phyloP scores from a whole-genome alignment of 1,140 invertebrate species.

The Drosophila parvula region DNA sequence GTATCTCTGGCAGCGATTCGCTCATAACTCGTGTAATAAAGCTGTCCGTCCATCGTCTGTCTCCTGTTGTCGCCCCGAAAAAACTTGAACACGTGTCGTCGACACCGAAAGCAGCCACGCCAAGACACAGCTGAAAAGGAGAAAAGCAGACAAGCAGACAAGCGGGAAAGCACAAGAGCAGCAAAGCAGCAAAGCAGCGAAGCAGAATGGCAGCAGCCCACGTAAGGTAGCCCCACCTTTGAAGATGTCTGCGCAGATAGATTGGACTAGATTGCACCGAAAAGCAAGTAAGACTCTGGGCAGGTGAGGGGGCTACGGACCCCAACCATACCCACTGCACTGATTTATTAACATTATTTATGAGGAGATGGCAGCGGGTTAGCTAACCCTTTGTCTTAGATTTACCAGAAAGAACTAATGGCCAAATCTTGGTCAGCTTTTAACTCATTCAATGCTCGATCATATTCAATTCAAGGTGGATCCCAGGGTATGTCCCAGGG shows the following conservation, averaged over 20 bases:
- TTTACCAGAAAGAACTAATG: no score
- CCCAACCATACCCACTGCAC: not conserved
- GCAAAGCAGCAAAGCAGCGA: not conserved
- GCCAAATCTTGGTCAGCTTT: no score
- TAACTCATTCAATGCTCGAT: no score
- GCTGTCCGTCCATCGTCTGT: conserved; percentile 43
- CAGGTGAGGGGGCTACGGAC: not conserved
- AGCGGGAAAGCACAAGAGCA: conserved; percentile 49
- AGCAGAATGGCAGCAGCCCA: conserved; percentile 38
- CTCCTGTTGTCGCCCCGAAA: conserved; percentile 23
- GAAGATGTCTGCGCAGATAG: conserved; percentile 50
- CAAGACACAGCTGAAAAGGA: conserved; percentile 26
- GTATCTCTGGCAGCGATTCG: conserved; percentile 33
- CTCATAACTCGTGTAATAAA: conserved; percentile 52
- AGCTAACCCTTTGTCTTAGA: no score
- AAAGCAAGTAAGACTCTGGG: not conserved
- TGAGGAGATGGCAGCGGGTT: no score
- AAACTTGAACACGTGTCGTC: conserved; percentile 73
- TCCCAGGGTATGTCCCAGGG: not conserved
- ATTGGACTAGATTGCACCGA: conserved; percentile 45
- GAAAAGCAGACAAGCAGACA: conserved; percentile 32
- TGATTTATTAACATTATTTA: not conserved
- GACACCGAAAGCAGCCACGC: conserved; percentile 53
- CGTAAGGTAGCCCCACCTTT: conserved; percentile 46
- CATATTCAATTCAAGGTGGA: no score